Evolutionary conservation across 2,797 vertebrate species (phyloP).

Genomic region (Characodon lateralis): DNA sequence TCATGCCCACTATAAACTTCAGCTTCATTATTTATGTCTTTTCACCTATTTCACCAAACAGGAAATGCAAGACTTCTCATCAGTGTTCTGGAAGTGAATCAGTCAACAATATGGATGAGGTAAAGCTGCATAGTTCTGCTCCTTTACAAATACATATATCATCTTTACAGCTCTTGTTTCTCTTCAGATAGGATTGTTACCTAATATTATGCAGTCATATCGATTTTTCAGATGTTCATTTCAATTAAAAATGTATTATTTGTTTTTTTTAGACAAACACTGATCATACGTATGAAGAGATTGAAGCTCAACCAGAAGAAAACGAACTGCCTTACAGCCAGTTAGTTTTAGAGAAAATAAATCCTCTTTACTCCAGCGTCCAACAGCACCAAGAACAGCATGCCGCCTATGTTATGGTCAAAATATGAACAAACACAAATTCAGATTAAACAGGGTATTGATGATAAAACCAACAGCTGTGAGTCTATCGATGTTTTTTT

Average conservation of each 20-base stretch:
- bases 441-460: not conserved
- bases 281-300: not conserved
- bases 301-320: not conserved
- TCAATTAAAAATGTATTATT: not conserved
- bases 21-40: not conserved
- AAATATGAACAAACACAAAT: not conserved
- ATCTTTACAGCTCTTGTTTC: not conserved
- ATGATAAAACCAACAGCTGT: not conserved
- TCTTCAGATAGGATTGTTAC: not conserved
- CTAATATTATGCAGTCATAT: not conserved
- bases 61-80: conserved; percentile 8
- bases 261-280: not conserved
- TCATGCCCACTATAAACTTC: not conserved
- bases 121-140: conserved; percentile 4
- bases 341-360: not conserved
- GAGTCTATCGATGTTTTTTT: not conserved
- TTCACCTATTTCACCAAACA: conserved; percentile 11
- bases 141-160: not conserved
- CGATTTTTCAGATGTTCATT: not conserved
- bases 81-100: not conserved
- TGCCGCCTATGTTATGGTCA: not conserved
- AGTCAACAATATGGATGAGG: not conserved
- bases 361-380: not conserved
- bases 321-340: not conserved
- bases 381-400: conserved; percentile 4